Conservation (phyloP, 2,888 invertebrate species). For the Pandemis corylana region DNA sequence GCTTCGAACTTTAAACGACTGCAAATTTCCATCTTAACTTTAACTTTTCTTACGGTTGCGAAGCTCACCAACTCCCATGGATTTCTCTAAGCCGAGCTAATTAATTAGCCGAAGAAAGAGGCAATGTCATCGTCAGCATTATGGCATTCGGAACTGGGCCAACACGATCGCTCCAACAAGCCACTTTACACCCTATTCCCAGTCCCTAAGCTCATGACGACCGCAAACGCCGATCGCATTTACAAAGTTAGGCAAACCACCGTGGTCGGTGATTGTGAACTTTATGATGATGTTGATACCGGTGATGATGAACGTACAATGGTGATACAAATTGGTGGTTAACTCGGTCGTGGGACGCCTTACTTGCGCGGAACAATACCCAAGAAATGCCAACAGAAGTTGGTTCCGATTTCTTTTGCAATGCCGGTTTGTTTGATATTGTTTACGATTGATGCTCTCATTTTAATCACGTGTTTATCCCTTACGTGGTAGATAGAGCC, state of each 20-base stretch:
- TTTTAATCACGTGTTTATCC: too few species aligned
- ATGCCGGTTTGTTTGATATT: slow-evolving; percentile 43
- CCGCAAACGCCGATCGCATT: slow-evolving; percentile 8
- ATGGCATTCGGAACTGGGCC: slow-evolving; percentile 65
- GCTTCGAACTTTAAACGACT: background rate
- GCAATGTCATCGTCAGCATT: slow-evolving; percentile 67
- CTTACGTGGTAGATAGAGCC: too few species aligned
- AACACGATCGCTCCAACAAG: slow-evolving; percentile 37
- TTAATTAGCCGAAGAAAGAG: slow-evolving; percentile 68
- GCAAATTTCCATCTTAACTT: slow-evolving; percentile 10
- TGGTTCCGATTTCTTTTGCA: slow-evolving; percentile 53
- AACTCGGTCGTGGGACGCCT: slow-evolving; percentile 59
- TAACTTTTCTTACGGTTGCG: slow-evolving; percentile 30
- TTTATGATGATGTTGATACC: slow-evolving; percentile 30
- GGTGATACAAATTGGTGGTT: slow-evolving; percentile 30
- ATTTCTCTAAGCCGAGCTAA: slow-evolving; percentile 72
- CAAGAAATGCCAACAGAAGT: slow-evolving; percentile 52
- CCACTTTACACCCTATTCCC: slow-evolving; percentile 40
- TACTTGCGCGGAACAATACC: slow-evolving; percentile 59
- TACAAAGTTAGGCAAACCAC: slow-evolving; percentile 8
- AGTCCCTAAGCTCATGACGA: background rate
- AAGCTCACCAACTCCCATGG: slow-evolving; percentile 58
- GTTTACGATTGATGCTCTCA: slow-evolving; percentile 40
- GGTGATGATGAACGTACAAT: slow-evolving; percentile 17
- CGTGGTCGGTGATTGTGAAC: slow-evolving; percentile 1